phyloP scores from a whole-genome alignment of 2,888 invertebrate species.

The Buathra laborator region DNA sequence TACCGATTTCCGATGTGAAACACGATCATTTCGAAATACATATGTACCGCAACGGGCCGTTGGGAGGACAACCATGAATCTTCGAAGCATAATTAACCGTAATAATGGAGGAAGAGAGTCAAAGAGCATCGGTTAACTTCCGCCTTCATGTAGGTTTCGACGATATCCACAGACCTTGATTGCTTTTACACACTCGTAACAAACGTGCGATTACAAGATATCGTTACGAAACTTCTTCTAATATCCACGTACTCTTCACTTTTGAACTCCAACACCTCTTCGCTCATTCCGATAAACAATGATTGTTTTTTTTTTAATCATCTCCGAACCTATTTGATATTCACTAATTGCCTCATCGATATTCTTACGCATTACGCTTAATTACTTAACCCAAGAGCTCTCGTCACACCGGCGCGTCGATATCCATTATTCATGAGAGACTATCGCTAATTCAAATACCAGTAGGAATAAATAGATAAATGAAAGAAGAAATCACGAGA shows the following conservation, averaged over 20 bases:
- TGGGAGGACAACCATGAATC: constrained; percentile 56
- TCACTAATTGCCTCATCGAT: background rate
- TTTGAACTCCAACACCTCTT: background rate
- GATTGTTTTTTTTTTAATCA: background rate
- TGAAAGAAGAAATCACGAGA: background rate
- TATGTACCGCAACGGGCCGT: constrained; percentile 21
- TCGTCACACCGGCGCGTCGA: background rate
- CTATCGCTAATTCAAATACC: constrained; percentile 4
- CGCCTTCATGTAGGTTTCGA: constrained; percentile 34
- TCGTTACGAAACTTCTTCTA: constrained; percentile 51
- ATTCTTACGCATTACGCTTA: background rate
- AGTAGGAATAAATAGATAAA: background rate
- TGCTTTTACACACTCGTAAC: constrained; percentile 35
- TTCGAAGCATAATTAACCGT: constrained; percentile 63
- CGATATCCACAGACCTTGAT: constrained; percentile 57
- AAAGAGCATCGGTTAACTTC: constrained; percentile 58
- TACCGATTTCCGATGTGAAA: background rate
- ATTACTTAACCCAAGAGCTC: background rate
- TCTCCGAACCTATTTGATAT: background rate
- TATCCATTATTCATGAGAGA: constrained; percentile 4
- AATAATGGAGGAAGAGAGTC: constrained; percentile 63
- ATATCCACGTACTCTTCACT: background rate
- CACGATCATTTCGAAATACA: background rate
- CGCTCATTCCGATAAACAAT: background rate
- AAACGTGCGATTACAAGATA: constrained; percentile 33